A percentile compares a stretch with the other conserved stretches of the same genome.
Conservation (phyloP, 1,140 invertebrate species). For the Steinernema feltiae region DNA sequence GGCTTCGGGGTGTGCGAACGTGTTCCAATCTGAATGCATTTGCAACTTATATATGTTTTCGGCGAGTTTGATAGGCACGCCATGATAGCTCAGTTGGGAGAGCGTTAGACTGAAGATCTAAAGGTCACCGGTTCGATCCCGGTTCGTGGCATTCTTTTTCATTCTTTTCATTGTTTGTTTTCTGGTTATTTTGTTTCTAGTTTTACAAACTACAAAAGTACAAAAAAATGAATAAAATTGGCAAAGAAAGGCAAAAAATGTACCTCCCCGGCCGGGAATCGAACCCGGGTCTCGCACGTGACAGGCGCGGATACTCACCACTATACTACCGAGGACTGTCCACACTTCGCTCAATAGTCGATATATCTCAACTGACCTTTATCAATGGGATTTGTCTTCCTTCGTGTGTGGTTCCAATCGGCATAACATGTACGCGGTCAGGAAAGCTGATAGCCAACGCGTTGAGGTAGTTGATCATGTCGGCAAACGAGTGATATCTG, state of each 20-base stretch:
- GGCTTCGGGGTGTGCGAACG: constrained; percentile 41
- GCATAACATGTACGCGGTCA: constrained; percentile 48
- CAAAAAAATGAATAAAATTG: too few species aligned
- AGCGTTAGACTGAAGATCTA: constrained; percentile 62
- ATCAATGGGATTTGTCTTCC: constrained; percentile 56
- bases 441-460: constrained; percentile 52
- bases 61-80: too few species aligned
- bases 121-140: constrained; percentile 61
- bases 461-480: constrained; percentile 56
- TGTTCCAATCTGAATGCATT: constrained; percentile 49
- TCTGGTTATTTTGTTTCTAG: too few species aligned
- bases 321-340: too few species aligned
- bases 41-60: too few species aligned
- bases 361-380: constrained; percentile 34
- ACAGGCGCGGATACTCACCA: too few species aligned
- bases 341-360: too few species aligned
- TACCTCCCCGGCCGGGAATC: too few species aligned
- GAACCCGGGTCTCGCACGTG: too few species aligned
- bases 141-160: constrained; percentile 7
- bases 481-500: constrained; percentile 54
- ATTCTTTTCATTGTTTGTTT: too few species aligned
- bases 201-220: too few species aligned
- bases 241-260: too few species aligned
- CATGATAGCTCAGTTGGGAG: constrained; percentile 51
- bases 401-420: constrained; percentile 56